Evolutionary conservation across 2,113 vertebrate species (phyloP), one percentile per base, ranked within the genome.

Genomic region (Calidris pygmaea): DNA sequence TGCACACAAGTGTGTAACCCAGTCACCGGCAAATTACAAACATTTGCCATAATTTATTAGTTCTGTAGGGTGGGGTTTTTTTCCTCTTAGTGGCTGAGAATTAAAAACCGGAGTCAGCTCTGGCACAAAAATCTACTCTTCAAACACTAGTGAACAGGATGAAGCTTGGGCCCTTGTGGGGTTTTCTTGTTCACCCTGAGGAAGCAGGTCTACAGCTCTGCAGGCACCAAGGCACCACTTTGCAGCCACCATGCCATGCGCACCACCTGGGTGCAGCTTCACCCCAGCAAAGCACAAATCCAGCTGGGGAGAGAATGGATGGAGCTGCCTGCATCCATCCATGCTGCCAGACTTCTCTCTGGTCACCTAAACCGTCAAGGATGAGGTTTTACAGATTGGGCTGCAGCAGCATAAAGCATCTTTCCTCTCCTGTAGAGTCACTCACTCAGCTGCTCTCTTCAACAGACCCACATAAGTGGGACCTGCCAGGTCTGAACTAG

Each of bases 221-320:
- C 21, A 34, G 56, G 34, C 1, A 2, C 35, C 1, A 0, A 43
- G 43, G 68, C 26, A n/a, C 68, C 17, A 4, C 68, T 22, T 66
- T 27, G 60, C 29, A 5, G 41, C 35, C n/a, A n/a, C n/a, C n/a
- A n/a, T n/a, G 39, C 47, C 6, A 2, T 1, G 1, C 34, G 48
- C 67, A 43, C 41, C 0, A 20, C 9, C 50, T 63, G 59, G 9
- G 3, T 14, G 32, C 52, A 58, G 50, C 76, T 35, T 50, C 26
- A 1, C 50, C 8, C 9, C 3, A 0, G 35, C 9, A 2, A 41
- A 3, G 6, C 35, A 2, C 43, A 35, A 11, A 35, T 50, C 30
- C 7, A 12, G 68, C 60, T 34, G 43, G 41, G 30, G 52, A 27
- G 52, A 52, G 35, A 22, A 34, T 1, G 1, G 32, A 34, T 1